These are phyloP conservation scores for Isurus oxyrinchus DNA, from an alignment of 2,113 vertebrate species.

Conservation along the genomic window DNA sequence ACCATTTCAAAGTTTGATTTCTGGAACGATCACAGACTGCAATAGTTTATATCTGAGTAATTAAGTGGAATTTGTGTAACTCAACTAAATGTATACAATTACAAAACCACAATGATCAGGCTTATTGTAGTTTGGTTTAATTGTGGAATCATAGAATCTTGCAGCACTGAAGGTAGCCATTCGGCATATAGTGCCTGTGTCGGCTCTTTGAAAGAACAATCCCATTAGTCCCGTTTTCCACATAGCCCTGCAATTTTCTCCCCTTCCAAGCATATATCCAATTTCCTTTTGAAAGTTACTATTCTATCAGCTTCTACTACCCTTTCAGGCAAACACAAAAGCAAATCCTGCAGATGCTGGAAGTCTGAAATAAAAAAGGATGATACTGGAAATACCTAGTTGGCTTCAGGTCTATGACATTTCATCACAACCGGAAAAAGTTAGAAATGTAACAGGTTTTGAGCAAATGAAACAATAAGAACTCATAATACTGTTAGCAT, in stretches of 20 bases:
- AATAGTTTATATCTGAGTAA: not conserved
- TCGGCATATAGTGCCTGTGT: not conserved
- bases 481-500: too few species aligned
- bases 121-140: conserved; percentile 1
- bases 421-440: not conserved
- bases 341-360: not conserved
- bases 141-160: not conserved
- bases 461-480: not conserved
- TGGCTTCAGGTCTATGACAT: not conserved
- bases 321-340: not conserved
- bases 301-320: too few species aligned
- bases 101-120: not conserved
- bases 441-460: not conserved
- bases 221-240: not conserved
- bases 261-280: not conserved
- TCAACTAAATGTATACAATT: not conserved
- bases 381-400: not conserved
- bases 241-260: not conserved
- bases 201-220: not conserved
- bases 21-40: not conserved
- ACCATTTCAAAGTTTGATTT: conserved; percentile 14
- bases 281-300: not conserved
- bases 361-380: not conserved
- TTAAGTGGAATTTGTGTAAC: not conserved
- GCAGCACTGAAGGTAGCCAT: not conserved